These are phyloP conservation scores for Reticulitermes lucifugus DNA, from an alignment of 2,888 invertebrate species.

Conservation along the genomic window DNA sequence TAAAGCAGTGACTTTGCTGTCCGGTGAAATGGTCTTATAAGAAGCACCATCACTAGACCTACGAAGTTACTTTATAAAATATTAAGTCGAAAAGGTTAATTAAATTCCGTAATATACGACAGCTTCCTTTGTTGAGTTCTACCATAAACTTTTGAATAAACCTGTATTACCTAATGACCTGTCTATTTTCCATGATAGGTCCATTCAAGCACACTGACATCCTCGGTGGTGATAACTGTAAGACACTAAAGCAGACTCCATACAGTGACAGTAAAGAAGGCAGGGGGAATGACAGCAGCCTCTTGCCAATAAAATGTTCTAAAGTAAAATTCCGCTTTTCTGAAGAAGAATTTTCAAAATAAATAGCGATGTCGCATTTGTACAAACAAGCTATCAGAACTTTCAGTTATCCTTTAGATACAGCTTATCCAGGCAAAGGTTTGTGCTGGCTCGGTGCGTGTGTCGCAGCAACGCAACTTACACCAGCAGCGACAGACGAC, in stretches of 20 bases:
- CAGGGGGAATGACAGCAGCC: background rate
- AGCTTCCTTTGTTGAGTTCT: too few relatives aligned
- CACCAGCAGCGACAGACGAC: background rate
- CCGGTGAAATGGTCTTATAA: too few relatives aligned
- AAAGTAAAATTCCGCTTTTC: background rate
- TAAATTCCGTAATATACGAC: too few relatives aligned
- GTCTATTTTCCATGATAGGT: too few relatives aligned
- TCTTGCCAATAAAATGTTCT: background rate
- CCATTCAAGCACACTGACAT: too few relatives aligned
- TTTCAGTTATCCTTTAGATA: background rate
- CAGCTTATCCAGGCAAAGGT: background rate
- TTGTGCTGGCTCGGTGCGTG: background rate
- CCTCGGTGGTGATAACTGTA: too few relatives aligned
- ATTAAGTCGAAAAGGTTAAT: too few relatives aligned
- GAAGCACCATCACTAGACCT: too few relatives aligned
- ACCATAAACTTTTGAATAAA: too few relatives aligned
- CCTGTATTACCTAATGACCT: too few relatives aligned
- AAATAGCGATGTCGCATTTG: conserved; percentile 21
- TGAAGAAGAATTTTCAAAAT: background rate
- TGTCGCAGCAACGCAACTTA: background rate
- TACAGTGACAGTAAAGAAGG: background rate
- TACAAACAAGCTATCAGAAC: conserved; percentile 13
- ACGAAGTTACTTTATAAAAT: too few relatives aligned
- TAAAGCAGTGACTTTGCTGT: too few relatives aligned
- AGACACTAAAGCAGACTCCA: background rate